Evolutionary conservation across 2,797 vertebrate species (phyloP), one percentile per base, ranked within the genome.

Genomic region (Urosaurus nigricauda): DNA sequence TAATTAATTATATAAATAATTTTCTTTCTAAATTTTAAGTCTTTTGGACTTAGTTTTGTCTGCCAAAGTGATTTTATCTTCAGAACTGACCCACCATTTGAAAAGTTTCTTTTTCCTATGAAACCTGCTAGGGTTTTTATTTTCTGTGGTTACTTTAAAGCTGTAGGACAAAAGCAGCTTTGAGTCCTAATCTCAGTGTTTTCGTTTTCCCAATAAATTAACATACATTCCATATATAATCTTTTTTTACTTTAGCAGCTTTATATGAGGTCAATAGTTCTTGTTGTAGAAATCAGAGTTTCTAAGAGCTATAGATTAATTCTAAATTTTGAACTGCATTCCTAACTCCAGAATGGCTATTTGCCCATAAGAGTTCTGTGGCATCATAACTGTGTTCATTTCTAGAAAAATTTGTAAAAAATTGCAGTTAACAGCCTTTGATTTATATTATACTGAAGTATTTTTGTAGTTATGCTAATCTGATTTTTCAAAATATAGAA

Each of bases 21-120:
- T n/a, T n/a, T n/a, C n/a, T n/a, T n/a, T 43, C 5, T 88, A 79
- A 19, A 78, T 51, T 85, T 53, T 21, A 14, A 63, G 5, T 29
- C 0, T 0, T 85, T 92, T 40, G n/a, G 65, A 83, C 29, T 86
- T 5, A 37, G 51, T 12, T 1, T 0, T 5, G 71, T 93, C n/a
- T 17, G 51, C 75, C 19, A 89, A 68, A 24, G 53, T 91, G 73
- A 26, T 88, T 32, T 92, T 92, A 29, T 60, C 51, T 79, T 88
- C 29, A 77, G 21, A n/a, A 29, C 43, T 63, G 8, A 37, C 11
- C 71, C 56, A 56, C 65, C 56, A 24, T 51, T 78, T 43, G 16
- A 56, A 37, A 73, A 43, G 29, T 12, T 19, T 70, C 73, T 92
- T 58, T 68, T 32, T 9, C 43, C 37, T 90, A 75, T 75, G 58